Conservation (phyloP, 1,140 invertebrate species). For the Meteorus sp. region DNA sequence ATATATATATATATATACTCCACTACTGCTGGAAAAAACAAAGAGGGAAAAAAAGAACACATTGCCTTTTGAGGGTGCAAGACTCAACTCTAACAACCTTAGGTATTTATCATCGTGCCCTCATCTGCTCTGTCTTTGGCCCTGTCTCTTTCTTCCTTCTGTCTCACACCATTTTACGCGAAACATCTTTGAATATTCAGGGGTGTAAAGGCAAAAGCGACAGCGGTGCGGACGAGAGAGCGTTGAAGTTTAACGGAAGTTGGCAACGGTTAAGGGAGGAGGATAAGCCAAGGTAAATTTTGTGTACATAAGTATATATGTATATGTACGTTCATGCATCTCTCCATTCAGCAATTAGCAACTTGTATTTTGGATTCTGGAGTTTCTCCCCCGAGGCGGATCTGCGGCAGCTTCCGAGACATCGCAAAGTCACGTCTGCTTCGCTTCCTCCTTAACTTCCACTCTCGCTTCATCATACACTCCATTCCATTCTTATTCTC, state of each 20-base stretch:
- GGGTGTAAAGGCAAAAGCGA: conserved; percentile 21
- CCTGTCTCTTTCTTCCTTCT: too few relatives aligned
- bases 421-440: conserved; percentile 20
- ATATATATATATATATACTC: too few relatives aligned
- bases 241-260: conserved; percentile 22
- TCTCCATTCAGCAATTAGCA: conserved; percentile 41
- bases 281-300: conserved; percentile 40
- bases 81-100: neutral
- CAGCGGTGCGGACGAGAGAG: conserved; percentile 12
- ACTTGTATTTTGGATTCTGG: conserved; percentile 41
- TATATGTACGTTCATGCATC: too few relatives aligned
- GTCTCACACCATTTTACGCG: too few relatives aligned
- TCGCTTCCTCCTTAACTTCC: conserved; percentile 10
- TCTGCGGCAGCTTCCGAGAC: conserved; percentile 23
- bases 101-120: conserved; percentile 18
- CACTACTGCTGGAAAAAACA: too few relatives aligned
- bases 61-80: neutral
- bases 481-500: neutral
- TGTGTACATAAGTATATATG: conserved; percentile 39
- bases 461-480: neutral
- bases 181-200: conserved; percentile 41
- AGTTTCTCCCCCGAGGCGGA: conserved; percentile 32
- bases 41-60: too few relatives aligned
- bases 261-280: conserved; percentile 26
- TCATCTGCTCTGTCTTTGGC: too few relatives aligned